These are phyloP conservation scores for Rissa tridactyla DNA, from an alignment of 2,113 vertebrate genomes.

Conservation along the genomic window DNA sequence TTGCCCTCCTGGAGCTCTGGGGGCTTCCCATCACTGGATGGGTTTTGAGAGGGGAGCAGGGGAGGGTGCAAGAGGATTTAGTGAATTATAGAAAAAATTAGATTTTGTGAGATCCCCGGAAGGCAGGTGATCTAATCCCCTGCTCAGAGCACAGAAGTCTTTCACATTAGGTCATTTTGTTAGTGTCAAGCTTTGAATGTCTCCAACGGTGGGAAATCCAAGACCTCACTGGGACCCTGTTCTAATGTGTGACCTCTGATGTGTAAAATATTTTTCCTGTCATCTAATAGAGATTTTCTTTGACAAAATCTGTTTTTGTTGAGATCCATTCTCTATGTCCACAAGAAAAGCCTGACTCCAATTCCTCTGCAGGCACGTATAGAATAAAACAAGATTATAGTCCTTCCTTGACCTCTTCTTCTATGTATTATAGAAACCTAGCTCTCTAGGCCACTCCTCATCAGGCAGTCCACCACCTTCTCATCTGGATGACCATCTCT, in stretches of 20 bases:
- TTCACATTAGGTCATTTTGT: neutral
- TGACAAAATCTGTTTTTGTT: neutral
- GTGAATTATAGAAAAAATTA: neutral
- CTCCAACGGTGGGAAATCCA: neutral
- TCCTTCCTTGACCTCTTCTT: neutral
- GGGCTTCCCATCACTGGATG: neutral
- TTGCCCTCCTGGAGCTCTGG: accelerated
- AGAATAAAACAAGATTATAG: neutral
- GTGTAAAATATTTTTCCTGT: neutral
- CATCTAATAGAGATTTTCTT: neutral
- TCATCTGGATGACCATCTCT: neutral
- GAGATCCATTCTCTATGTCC: too few relatives aligned
- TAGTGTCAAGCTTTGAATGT: neutral
- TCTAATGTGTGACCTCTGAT: neutral
- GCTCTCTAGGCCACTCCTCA: neutral
- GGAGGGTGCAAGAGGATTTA: neutral
- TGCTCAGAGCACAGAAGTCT: neutral
- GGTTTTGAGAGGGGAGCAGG: neutral
- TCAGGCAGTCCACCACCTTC: neutral
- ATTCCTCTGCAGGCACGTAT: neutral
- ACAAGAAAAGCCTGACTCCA: neutral
- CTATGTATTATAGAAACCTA: neutral
- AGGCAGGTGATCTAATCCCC: neutral
- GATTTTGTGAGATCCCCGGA: neutral
- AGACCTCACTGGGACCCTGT: neutral